Base-by-base conservation (phyloP, 37 sponge, comb jelly and placozoan species). In the Halisarca cf. caerulea region DNA sequence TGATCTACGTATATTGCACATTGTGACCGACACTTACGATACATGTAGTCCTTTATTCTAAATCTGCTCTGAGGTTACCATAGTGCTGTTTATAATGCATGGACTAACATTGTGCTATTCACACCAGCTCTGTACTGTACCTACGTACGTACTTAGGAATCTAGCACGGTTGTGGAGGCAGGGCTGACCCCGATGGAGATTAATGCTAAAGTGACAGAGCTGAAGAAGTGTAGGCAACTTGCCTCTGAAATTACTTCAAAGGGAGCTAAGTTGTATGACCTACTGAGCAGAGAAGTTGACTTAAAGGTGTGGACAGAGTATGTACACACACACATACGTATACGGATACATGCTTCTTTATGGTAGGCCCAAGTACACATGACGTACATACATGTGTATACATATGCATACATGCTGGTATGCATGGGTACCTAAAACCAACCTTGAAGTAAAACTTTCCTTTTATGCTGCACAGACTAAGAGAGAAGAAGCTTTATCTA, bases 231-330 rank as follows among this genome's bases (percentile, higher is more conserved):
- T 44, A 77, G 99, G 59, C 95, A 98, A 88, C 73, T 98, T 23
- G 97, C 99, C 0, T 92, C 97, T 11, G 93, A 98, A 54, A 92
- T 98, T 28, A 98, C 99, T 9, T 78, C 88, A 33, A 82, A 80
- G 34, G 99, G 99, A 74, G 95, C 99, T 20, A 91, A 81, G 58
- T 79, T 98, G 58, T 93, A 93, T 79, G 97, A 94, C 41, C 86
- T 98, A 68, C 84, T 98, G 39, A 90, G 94, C 0, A 85, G 84
- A 25, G 99, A 98, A 84, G 88, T 93, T 21, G 97, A 94, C 7
- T 77, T 98, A 54, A 87, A 93, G 61, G 95, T 91, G 58, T 80
- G 84, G 38, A 17, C 51, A 24, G 2, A 44, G 2, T 18, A 45
- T 8, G 37, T 24, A 59, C 11, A 55, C 40, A 75, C 2, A 30